phyloP scores from a whole-genome alignment of 2,797 vertebrate species.

The Lepus townsendii region DNA sequence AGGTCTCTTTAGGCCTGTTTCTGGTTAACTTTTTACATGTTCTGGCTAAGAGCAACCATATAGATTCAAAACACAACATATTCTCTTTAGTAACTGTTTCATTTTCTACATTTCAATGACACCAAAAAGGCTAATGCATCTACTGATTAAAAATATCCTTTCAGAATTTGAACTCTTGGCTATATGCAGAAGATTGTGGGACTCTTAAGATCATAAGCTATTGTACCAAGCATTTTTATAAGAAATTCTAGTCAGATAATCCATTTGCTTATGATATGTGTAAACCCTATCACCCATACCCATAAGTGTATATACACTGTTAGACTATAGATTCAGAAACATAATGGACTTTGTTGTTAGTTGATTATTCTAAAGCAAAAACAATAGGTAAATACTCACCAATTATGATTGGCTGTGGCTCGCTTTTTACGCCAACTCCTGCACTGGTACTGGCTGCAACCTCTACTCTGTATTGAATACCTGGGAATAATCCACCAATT shows the following conservation, averaged over 20 bases:
- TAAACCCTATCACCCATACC: background rate
- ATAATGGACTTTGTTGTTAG: background rate
- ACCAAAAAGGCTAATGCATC: background rate
- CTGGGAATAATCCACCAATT: conserved; percentile 97
- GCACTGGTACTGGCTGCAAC: conserved; percentile 98
- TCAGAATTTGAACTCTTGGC: conserved; percentile 39
- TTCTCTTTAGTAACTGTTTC: background rate
- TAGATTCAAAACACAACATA: background rate
- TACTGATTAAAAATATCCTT: conserved; percentile 28
- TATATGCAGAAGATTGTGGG: background rate
- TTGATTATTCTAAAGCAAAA: background rate
- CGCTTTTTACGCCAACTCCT: conserved; percentile 97
- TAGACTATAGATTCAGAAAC: background rate
- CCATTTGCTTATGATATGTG: background rate
- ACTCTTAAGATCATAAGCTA: background rate
- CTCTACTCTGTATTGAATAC: conserved; percentile 96
- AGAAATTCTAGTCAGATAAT: background rate
- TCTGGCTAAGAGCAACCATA: background rate
- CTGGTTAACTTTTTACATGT: background rate
- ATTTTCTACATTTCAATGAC: background rate
- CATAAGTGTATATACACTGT: background rate
- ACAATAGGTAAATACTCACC: conserved; percentile 89
- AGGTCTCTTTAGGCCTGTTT: background rate
- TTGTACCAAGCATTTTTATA: background rate
- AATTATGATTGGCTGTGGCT: conserved; percentile 96